Evolutionary conservation across 64 coral and sea anemone species (phyloP).

Genomic region (Stichodactyla helianthus): DNA sequence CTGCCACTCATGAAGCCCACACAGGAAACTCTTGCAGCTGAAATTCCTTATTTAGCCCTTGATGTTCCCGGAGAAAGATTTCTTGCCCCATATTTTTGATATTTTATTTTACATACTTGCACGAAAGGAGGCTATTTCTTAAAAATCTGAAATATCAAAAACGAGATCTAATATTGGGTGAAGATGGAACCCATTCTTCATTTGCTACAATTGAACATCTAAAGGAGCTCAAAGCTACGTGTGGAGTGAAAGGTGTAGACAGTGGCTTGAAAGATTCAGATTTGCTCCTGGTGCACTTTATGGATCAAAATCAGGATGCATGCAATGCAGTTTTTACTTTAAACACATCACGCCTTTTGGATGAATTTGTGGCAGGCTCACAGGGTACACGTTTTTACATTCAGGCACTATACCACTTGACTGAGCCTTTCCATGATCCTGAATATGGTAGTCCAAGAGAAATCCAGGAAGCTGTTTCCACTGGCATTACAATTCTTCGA

Average conservation of each 20-base stretch:
- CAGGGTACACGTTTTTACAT: constrained; percentile 11
- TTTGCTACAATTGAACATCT: constrained; percentile 39
- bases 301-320: constrained; percentile 23
- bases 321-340: constrained; percentile 17
- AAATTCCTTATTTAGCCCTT: constrained; percentile 4
- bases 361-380: constrained; percentile 22
- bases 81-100: constrained; percentile 53
- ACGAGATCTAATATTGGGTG: constrained; percentile 5
- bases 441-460: not conserved
- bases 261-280: constrained; percentile 34
- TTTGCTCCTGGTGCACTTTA: constrained; percentile 20
- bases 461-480: constrained; percentile 21
- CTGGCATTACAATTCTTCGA: constrained; percentile 33
- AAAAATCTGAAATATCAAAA: constrained; percentile 21
- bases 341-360: not conserved
- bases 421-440: constrained; percentile 20
- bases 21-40: not conserved
- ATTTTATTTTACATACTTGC: constrained; percentile 16
- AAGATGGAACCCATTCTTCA: not conserved
- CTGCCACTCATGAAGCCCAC: constrained; percentile 35
- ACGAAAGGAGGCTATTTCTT: constrained; percentile 14
- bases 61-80: constrained; percentile 16
- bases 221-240: constrained; percentile 24
- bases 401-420: not conserved
- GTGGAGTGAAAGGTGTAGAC: constrained; percentile 24